A percentile compares a stretch with the other conserved stretches of the same genome.
Evolutionary conservation across 2,113 vertebrate genomes (phyloP).

Genomic region (Alligator mississippiensis): DNA sequence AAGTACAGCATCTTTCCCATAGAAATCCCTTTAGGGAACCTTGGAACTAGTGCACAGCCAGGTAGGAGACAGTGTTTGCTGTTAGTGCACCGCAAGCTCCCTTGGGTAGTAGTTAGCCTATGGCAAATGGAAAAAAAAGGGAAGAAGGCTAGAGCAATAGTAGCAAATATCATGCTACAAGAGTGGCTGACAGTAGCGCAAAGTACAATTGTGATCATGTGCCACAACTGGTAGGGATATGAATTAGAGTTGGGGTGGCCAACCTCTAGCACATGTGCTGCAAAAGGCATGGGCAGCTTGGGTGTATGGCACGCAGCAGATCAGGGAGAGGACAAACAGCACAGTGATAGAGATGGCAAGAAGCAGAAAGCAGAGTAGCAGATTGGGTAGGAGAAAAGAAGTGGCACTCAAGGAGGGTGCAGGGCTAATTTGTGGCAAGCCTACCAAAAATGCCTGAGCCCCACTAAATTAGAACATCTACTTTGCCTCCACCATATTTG

Average conservation of each 20-base stretch:
- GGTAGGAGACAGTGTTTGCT: not conserved
- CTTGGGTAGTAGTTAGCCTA: not conserved
- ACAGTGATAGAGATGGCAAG: too few relatives aligned
- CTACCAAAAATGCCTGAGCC: too few relatives aligned
- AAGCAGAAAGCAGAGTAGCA: too few relatives aligned
- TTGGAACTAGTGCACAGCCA: not conserved
- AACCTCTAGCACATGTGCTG: too few relatives aligned
- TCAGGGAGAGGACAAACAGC: too few relatives aligned
- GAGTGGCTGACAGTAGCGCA: rapidly evolving
- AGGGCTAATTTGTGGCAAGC: too few relatives aligned
- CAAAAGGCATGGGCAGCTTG: too few relatives aligned
- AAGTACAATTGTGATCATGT: rapidly evolving
- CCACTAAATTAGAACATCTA: not conserved
- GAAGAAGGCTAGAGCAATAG: not conserved
- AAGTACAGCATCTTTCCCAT: not conserved
- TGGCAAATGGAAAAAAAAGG: not conserved
- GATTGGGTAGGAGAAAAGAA: too few relatives aligned
- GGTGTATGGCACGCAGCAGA: too few relatives aligned
- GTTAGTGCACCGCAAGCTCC: not conserved
- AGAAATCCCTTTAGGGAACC: not conserved
- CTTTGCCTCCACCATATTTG: not conserved
- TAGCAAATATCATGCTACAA: not conserved
- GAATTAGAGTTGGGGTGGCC: not conserved
- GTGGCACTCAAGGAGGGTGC: too few relatives aligned
- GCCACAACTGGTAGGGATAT: rapidly evolving